Base-by-base conservation (phyloP, 2,888 invertebrate species). In the Cephus pulcher region DNA sequence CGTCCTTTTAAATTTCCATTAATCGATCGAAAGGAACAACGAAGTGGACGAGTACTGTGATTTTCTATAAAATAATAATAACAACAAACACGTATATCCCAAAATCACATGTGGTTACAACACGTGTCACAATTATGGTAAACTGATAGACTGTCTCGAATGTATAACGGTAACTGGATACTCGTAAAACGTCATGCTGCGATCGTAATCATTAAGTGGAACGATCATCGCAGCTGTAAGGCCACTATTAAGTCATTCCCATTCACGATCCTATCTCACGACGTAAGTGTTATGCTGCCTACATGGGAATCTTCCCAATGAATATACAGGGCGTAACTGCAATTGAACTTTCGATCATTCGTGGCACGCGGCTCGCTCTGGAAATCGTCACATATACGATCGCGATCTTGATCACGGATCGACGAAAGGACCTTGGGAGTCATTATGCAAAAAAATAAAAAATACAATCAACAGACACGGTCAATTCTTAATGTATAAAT, bases 1-100 rank as follows among this genome's bases (percentile, higher is more conserved):
- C 71, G 71, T 71, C 30, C 32, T 71, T 34, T 71, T 34, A 71
- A 71, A 34, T 33, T 71, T 34, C 34, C 71, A 71, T 33, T 71
- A 12, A 71, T 34, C 30, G 71, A 71, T 34, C 56, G 9, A 23
- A 56, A 56, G 2, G 56, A 23, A 23, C 56, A 23, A 56, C 6
- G 9, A 56, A 56, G 9, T 9, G 9, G 9, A 23, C 56, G 23
- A 23, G 23, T 23, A 23, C 23, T 23, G 2, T 23, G 1, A 6
- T 2, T 56, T 9, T 2, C 0, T 56, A 23, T 56, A 23, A 56
- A 56, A 56, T 56, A 56, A 23, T 40, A 15, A 15, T 23, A 23
- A 56, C 23, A 56, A 56, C 9, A 23, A 56, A 23, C 2, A 2
- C 15, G 1, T 1, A 56, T 23, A 56, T 56, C 9, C 2, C 1